Conservation (phyloP, 2,888 invertebrate species). For the Lasioglossum villosulum region DNA sequence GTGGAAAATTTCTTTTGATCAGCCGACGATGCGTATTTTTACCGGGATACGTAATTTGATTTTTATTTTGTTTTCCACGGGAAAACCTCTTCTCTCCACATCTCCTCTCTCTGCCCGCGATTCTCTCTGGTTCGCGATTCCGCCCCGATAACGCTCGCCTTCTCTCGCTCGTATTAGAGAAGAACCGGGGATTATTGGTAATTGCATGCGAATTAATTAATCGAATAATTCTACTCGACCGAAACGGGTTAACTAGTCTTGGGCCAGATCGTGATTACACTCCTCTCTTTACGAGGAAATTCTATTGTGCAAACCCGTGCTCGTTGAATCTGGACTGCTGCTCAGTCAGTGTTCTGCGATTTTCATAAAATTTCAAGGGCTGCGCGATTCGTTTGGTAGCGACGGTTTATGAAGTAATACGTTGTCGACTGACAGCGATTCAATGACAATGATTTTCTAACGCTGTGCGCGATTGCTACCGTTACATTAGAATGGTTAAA, state of each 20-base stretch:
- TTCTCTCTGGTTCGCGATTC: background rate
- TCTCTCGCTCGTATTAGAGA: constrained; percentile 1
- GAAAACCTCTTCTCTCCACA: background rate
- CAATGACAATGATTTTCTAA: too few relatives aligned
- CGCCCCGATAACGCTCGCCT: background rate
- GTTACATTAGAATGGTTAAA: too few relatives aligned
- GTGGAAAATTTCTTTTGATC: constrained; percentile 54
- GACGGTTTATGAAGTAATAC: background rate
- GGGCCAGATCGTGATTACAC: background rate
- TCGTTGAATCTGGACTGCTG: background rate
- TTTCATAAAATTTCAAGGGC: background rate
- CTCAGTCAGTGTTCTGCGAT: background rate
- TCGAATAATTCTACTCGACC: background rate
- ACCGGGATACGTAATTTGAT: background rate
- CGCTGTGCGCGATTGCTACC: too few relatives aligned
- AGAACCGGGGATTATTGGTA: background rate
- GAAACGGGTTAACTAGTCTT: background rate
- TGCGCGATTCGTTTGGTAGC: background rate
- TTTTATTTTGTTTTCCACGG: background rate
- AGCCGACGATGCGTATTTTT: background rate
- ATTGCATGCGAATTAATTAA: background rate
- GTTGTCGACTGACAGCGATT: too few relatives aligned
- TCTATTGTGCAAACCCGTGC: background rate
- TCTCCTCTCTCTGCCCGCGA: background rate
- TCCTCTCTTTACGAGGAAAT: background rate